phyloP scores from a whole-genome alignment of 1,140 invertebrate genomes.

The Zaprionus nigranus region DNA sequence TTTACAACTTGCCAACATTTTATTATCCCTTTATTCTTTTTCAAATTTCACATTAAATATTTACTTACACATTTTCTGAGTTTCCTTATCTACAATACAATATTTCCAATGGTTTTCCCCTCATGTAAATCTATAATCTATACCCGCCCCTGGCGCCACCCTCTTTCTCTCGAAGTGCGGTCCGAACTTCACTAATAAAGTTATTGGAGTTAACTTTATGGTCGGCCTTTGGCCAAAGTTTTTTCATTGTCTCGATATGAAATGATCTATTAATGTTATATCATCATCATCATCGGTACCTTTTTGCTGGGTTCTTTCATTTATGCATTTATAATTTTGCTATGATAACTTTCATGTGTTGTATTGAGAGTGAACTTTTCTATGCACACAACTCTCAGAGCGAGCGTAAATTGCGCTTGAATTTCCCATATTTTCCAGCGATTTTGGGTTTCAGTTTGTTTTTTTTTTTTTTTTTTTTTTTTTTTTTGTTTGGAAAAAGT shows the following conservation, averaged over 20 bases:
- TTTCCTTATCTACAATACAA: background rate
- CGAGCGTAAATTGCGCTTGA: conserved; percentile 10
- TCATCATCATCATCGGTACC: background rate
- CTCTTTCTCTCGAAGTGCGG: background rate
- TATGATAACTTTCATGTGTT: conserved; percentile 3
- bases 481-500: conserved; percentile 50
- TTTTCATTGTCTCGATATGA: conserved; percentile 10
- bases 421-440: conserved; percentile 2
- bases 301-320: background rate
- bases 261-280: conserved; percentile 11
- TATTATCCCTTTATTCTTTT: background rate
- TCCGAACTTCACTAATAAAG: background rate
- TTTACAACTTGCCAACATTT: background rate
- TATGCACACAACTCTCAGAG: background rate
- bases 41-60: background rate
- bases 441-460: conserved; percentile 3
- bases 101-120: background rate
- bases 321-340: background rate
- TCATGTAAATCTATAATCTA: background rate
- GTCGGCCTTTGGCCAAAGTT: background rate
- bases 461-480: conserved; percentile 28
- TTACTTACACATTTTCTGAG: background rate
- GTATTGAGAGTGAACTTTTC: background rate
- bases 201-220: background rate
- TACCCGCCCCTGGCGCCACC: background rate